Conservation (phyloP, 2,888 invertebrate genomes). For the Orchesellides sinensis region DNA sequence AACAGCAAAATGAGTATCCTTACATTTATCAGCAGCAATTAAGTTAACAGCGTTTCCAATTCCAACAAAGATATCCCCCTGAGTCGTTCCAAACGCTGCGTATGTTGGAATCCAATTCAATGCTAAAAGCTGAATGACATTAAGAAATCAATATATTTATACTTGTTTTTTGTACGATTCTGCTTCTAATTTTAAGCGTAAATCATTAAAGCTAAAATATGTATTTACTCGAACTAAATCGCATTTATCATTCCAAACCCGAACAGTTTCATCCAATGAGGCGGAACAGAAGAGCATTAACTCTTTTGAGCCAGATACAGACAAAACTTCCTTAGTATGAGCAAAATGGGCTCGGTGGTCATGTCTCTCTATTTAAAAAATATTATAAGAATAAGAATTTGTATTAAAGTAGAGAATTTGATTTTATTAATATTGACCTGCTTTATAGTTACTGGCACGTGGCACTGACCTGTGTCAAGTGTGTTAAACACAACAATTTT, state of each 20-base stretch:
- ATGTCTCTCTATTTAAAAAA: constrained; percentile 66
- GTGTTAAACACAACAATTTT: constrained; percentile 73
- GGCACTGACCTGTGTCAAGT: constrained; percentile 65
- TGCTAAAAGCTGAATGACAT: constrained; percentile 56
- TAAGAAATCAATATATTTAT: neutral
- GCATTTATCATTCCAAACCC: constrained; percentile 72
- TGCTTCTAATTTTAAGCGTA: neutral
- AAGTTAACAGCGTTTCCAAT: constrained; percentile 65
- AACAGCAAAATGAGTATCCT: neutral
- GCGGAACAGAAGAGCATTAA: constrained; percentile 72
- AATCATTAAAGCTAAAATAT: neutral
- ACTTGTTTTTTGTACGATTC: no score
- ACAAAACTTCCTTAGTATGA: constrained; percentile 70
- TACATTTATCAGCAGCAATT: constrained; percentile 72
- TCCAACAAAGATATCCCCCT: constrained; percentile 73
- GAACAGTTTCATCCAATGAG: constrained; percentile 71
- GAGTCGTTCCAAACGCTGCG: constrained; percentile 69
- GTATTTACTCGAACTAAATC: constrained; percentile 72
- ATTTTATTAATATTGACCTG: constrained; percentile 26
- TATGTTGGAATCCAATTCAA: constrained; percentile 70
- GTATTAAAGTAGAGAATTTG: constrained; percentile 40
- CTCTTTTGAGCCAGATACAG: constrained; percentile 66
- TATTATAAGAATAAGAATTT: neutral
- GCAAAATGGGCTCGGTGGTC: constrained; percentile 67
- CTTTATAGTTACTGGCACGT: neutral